phyloP scores from a whole-genome alignment of 2,888 invertebrate genomes.

The Oasisia sp. region DNA sequence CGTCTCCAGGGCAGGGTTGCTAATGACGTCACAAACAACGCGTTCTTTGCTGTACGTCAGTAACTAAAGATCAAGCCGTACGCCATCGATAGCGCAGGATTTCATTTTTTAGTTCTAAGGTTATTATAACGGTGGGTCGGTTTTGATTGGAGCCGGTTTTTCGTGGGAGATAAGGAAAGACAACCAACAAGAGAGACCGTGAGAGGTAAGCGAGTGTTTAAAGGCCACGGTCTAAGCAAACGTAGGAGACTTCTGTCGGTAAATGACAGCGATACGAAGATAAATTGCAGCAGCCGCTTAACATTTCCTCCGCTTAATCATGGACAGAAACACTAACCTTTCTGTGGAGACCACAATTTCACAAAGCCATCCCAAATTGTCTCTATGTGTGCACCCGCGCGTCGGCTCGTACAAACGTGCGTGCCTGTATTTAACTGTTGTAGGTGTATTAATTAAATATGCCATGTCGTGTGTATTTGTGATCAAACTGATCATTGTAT shows the following conservation, averaged over 20 bases:
- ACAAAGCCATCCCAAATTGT: neutral
- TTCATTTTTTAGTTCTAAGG: neutral
- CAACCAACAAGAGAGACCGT: neutral
- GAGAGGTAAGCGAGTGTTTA: neutral
- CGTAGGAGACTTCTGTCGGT: neutral
- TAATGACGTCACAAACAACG: neutral
- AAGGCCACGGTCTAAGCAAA: neutral
- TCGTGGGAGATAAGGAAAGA: neutral
- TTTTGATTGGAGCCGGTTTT: neutral
- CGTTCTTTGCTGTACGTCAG: neutral
- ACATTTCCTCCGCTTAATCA: neutral
- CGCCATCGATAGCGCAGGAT: too few species aligned
- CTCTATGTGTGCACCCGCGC: too few species aligned
- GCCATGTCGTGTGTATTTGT: neutral
- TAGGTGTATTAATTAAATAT: neutral
- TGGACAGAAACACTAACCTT: neutral
- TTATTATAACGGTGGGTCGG: neutral
- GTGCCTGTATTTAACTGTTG: neutral
- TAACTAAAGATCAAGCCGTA: neutral
- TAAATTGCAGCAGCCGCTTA: neutral
- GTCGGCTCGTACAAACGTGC: neutral
- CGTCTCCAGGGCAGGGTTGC: neutral
- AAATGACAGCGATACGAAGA: conserved; percentile 12
- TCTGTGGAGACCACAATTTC: neutral
- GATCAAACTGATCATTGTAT: neutral